A percentile compares a stretch with the other conserved stretches of the same genome.
phyloP scores from a whole-genome alignment of 2,113 vertebrate species.

The Otis tarda region DNA sequence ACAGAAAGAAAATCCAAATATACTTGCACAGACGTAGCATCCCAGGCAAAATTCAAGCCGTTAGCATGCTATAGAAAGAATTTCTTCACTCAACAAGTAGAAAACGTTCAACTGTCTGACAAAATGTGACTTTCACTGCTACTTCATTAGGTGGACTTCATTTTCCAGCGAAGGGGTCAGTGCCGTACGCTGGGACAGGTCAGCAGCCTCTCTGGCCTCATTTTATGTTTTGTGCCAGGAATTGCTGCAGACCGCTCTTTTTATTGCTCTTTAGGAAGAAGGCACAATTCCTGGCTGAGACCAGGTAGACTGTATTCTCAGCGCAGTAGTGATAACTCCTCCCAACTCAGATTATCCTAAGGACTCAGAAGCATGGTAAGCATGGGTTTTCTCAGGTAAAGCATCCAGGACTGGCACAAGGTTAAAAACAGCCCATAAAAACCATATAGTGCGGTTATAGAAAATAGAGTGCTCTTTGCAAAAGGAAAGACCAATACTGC shows the following conservation, averaged over 20 bases:
- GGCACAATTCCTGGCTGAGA: not conserved
- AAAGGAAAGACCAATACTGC: not conserved
- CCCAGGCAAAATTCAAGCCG: not conserved
- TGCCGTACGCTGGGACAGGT: no score
- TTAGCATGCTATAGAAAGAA: not conserved
- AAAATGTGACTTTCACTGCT: not conserved
- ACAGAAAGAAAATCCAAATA: not conserved
- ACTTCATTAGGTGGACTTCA: fast-evolving
- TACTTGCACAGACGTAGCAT: not conserved
- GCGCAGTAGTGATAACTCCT: not conserved
- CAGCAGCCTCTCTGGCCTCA: not conserved
- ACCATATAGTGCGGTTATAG: not conserved
- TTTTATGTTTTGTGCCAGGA: no score
- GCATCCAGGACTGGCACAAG: not conserved
- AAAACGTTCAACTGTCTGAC: not conserved
- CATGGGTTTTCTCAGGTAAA: not conserved
- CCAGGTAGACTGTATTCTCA: not conserved
- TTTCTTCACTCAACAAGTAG: not conserved
- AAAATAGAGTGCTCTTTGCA: not conserved
- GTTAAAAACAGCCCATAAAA: not conserved
- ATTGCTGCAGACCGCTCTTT: not conserved
- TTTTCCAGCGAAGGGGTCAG: not conserved
- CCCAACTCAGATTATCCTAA: not conserved
- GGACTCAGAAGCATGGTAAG: not conserved
- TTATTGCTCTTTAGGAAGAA: not conserved